Percentiles rank a stretch among this genome's conserved stretches.
Evolutionary conservation across 1,140 invertebrate genomes (phyloP).

Genomic region (Agrilus planipennis): DNA sequence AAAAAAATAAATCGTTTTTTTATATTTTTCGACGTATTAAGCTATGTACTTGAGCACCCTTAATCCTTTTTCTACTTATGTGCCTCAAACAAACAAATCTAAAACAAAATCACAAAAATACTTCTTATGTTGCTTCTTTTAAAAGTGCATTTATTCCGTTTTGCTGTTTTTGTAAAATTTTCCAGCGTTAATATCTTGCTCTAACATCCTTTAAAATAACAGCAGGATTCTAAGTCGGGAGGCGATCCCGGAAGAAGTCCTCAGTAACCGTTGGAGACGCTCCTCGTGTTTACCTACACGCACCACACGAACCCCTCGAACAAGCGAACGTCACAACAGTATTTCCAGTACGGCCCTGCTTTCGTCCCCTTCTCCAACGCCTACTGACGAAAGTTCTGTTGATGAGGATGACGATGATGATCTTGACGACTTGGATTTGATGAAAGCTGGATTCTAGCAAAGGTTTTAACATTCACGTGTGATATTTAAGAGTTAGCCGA

Average conservation of each 20-base stretch:
- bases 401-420: slow-evolving; percentile 24
- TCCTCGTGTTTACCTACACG: slow-evolving; percentile 23
- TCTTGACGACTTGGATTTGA: slow-evolving; percentile 27
- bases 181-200: too few species aligned
- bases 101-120: too few species aligned
- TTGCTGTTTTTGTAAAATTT: too few species aligned
- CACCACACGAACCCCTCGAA: slow-evolving; percentile 13
- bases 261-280: slow-evolving; percentile 18
- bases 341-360: slow-evolving; percentile 23
- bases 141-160: too few species aligned
- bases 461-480: too few species aligned
- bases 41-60: too few species aligned
- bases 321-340: slow-evolving; percentile 22
- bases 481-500: too few species aligned
- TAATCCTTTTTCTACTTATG: too few species aligned
- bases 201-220: background rate
- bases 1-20: too few species aligned
- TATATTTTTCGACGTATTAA: too few species aligned
- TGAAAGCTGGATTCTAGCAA: slow-evolving; percentile 28
- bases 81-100: too few species aligned
- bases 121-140: too few species aligned
- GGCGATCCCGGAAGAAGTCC: slow-evolving; percentile 30
- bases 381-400: slow-evolving; percentile 17
- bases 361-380: slow-evolving; percentile 27
- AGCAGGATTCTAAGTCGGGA: slow-evolving; percentile 24